These are phyloP conservation scores for Gymnoscopelus microlampas DNA, from an alignment of 2,797 vertebrate genomes.

Conservation along the genomic window DNA sequence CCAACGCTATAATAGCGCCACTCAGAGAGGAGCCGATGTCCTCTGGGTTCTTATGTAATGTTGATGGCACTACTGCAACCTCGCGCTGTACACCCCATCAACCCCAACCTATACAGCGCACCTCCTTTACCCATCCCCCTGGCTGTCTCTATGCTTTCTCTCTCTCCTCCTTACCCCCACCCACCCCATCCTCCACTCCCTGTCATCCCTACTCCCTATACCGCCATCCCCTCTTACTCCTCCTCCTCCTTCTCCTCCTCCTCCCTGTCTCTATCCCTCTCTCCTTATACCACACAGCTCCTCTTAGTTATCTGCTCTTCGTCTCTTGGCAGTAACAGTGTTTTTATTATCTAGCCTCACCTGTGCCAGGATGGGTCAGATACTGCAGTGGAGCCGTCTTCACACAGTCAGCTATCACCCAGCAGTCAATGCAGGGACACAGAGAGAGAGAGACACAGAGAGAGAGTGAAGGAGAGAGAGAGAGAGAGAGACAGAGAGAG, in stretches of 20 bases:
- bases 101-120: not conserved
- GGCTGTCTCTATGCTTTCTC: conserved; percentile 22
- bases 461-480: not conserved
- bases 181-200: not conserved
- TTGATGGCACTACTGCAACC: conserved; percentile 23
- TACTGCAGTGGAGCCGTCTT: conserved; percentile 59
- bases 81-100: conserved; percentile 21
- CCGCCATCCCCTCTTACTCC: not conserved
- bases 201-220: not conserved
- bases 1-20: too few species aligned
- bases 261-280: not conserved
- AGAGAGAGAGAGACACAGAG: conserved; percentile 4
- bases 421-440: conserved; percentile 45
- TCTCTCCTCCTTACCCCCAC: conserved; percentile 9
- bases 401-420: conserved; percentile 23
- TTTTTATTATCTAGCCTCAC: conserved; percentile 63
- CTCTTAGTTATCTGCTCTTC: conserved; percentile 34
- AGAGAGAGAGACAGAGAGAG: conserved; percentile 10
- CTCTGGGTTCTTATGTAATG: not conserved
- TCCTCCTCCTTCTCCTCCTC: not conserved
- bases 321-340: conserved; percentile 61
- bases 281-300: not conserved
- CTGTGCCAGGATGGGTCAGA: conserved; percentile 69
- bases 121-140: not conserved
- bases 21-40: not conserved